A percentile compares a stretch with the other conserved stretches of the same genome.
These are phyloP conservation scores for Venturia canescens DNA, from an alignment of 1,140 invertebrate species.

Conservation along the genomic window DNA sequence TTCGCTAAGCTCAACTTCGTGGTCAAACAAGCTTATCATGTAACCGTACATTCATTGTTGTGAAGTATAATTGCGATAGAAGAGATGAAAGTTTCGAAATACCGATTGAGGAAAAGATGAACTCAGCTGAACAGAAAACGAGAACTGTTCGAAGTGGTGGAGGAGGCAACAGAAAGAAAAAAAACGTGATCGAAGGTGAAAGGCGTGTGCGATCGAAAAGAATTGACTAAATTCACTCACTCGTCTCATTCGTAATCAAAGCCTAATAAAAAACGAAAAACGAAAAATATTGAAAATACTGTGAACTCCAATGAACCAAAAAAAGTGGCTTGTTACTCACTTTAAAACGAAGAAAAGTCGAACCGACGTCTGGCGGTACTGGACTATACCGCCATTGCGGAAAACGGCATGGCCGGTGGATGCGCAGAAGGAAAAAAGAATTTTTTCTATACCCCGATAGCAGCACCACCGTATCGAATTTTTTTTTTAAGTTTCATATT, in stretches of 20 bases:
- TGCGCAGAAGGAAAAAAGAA: slow-evolving; percentile 55
- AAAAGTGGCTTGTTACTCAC: slow-evolving; percentile 30
- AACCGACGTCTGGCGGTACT: not conserved
- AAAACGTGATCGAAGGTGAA: slow-evolving; percentile 32
- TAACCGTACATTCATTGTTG: slow-evolving; percentile 20
- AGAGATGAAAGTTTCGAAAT: slow-evolving; percentile 26
- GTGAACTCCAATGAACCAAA: too few relatives aligned
- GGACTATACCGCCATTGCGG: slow-evolving; percentile 59
- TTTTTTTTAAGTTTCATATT: slow-evolving; percentile 17
- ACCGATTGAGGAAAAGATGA: not conserved
- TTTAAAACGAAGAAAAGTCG: not conserved
- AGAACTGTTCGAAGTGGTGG: not conserved
- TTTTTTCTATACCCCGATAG: slow-evolving; percentile 16
- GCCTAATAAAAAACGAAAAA: too few relatives aligned
- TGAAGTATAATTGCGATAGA: too few relatives aligned
- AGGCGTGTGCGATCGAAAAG: slow-evolving; percentile 8
- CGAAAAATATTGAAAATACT: too few relatives aligned
- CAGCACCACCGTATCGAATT: slow-evolving; percentile 36
- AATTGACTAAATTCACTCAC: not conserved
- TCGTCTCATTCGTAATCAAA: not conserved
- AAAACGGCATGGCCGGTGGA: slow-evolving; percentile 61
- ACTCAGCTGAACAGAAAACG: not conserved
- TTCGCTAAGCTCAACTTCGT: too few relatives aligned
- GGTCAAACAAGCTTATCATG: slow-evolving; percentile 39
- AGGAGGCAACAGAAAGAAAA: not conserved